These are phyloP conservation scores for Capromys pilorides DNA, from an alignment of 2,797 vertebrate genomes.

Conservation along the genomic window DNA sequence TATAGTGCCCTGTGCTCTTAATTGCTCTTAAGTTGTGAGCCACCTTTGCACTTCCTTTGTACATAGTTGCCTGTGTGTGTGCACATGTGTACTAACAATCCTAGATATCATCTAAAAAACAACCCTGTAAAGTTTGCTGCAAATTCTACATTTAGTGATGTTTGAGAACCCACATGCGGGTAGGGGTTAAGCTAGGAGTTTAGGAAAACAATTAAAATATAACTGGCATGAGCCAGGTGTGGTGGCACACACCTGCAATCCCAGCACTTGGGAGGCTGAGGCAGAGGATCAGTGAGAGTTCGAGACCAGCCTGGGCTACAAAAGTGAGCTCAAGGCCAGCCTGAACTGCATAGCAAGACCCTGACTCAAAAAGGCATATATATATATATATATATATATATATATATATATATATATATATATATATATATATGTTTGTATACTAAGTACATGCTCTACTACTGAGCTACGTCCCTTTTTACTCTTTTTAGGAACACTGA, in stretches of 20 bases:
- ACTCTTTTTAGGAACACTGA: neutral
- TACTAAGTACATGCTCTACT: neutral
- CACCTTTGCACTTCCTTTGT: neutral
- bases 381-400: too few species aligned
- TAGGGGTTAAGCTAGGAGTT: neutral
- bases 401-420: too few species aligned
- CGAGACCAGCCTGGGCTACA: too few species aligned
- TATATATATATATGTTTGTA: neutral
- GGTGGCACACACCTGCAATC: too few species aligned
- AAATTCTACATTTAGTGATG: neutral
- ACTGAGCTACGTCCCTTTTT: neutral
- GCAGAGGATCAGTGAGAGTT: too few species aligned
- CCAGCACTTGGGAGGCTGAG: too few species aligned
- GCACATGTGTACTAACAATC: neutral
- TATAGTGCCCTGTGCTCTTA: neutral
- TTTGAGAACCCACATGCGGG: neutral
- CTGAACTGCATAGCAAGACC: too few species aligned
- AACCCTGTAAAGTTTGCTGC: neutral
- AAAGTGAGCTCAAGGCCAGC: too few species aligned
- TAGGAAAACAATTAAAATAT: neutral
- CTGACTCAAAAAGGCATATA: too few species aligned
- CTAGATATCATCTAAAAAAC: neutral
- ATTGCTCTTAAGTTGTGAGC: neutral
- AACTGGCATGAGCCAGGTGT: too few species aligned
- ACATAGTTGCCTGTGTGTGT: neutral